A percentile compares a stretch with the other conserved stretches of the same genome.
phyloP scores from a whole-genome alignment of 2,113 vertebrate genomes.

The Casuarius casuarius region DNA sequence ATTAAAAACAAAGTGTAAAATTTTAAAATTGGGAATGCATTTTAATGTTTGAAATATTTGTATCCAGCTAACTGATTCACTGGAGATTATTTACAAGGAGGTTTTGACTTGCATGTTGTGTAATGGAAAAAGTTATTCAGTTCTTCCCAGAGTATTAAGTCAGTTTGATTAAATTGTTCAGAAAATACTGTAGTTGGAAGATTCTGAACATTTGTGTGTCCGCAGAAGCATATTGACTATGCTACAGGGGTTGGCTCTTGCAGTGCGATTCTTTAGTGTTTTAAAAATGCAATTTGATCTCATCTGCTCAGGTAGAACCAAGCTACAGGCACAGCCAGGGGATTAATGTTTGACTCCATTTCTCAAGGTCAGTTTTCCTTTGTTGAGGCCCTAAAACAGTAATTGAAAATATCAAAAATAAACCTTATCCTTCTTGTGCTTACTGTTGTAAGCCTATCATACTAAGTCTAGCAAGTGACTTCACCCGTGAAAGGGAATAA shows the following conservation, averaged over 20 bases:
- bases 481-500: not conserved
- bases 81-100: not conserved
- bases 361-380: not conserved
- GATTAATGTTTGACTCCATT: not conserved
- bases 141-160: not conserved
- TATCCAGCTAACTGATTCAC: not conserved
- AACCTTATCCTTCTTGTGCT: not conserved
- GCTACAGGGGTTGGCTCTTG: not conserved
- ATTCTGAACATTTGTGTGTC: not conserved
- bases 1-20: not conserved
- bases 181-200: not conserved
- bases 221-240: not conserved
- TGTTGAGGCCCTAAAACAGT: not conserved
- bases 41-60: not conserved
- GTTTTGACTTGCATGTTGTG: not conserved
- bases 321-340: not conserved
- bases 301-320: not conserved
- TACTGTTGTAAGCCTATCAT: not conserved
- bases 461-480: not conserved
- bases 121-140: not conserved
- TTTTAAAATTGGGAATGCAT: not conserved
- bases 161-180: not conserved
- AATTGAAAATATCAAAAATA: not conserved
- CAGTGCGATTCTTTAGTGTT: not conserved
- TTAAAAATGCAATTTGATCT: not conserved